Percentiles rank a stretch among this genome's conserved stretches.
These are phyloP conservation scores for Bicyclus anynana DNA, from an alignment of 1,140 invertebrate genomes.

Conservation along the genomic window DNA sequence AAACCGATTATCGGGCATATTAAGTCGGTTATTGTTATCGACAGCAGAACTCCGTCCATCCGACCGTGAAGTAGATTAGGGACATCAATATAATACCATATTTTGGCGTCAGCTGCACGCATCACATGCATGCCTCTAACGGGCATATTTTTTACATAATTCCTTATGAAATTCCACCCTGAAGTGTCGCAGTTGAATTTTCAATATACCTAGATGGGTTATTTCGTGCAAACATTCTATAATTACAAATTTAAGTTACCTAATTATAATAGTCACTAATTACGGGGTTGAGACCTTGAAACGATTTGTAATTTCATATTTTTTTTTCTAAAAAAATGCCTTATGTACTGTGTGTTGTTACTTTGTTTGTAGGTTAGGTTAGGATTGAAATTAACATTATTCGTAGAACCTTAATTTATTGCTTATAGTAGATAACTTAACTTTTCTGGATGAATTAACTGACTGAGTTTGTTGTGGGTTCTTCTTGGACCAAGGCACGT, in stretches of 20 bases:
- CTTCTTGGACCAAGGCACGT: too few relatives aligned
- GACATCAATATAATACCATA: constrained; percentile 72
- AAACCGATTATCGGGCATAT: constrained; percentile 75
- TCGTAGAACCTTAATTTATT: too few relatives aligned
- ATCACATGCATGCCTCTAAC: constrained; percentile 51
- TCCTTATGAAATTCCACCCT: constrained; percentile 49
- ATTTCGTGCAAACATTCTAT: constrained; percentile 23
- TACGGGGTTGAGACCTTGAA: constrained; percentile 45
- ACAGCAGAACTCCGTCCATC: constrained; percentile 54
- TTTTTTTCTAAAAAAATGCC: too few relatives aligned
- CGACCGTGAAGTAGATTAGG: constrained; percentile 72
- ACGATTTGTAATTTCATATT: too few relatives aligned
- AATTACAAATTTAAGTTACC: constrained; percentile 23
- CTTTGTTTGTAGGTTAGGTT: too few relatives aligned
- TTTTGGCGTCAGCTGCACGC: constrained; percentile 73
- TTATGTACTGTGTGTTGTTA: too few relatives aligned
- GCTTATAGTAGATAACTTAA: too few relatives aligned
- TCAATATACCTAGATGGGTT: constrained; percentile 9
- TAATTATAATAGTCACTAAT: constrained; percentile 46
- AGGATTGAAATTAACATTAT: too few relatives aligned
- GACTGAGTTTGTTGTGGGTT: too few relatives aligned
- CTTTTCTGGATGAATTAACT: too few relatives aligned
- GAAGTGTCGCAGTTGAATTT: constrained; percentile 15
- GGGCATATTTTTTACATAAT: constrained; percentile 41
- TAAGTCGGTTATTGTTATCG: constrained; percentile 75